A percentile compares a stretch with the other conserved stretches of the same genome.
phyloP scores from a whole-genome alignment of 37 sponge, comb jelly and placozoan genomes.

The Chondrilla cf. caribensis region DNA sequence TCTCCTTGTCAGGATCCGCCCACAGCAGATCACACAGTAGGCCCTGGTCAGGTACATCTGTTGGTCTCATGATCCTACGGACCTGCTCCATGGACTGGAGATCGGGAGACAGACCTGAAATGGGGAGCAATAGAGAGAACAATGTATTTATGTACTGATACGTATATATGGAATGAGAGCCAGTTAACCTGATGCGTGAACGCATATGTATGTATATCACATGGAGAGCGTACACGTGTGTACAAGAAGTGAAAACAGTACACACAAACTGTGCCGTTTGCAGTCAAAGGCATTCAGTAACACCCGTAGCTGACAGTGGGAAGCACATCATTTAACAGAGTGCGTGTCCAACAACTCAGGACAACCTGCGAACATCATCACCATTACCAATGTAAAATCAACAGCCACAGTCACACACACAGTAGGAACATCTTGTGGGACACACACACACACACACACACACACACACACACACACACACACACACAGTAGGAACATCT shows the following conservation, averaged over 20 bases:
- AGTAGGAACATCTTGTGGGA: too few relatives aligned
- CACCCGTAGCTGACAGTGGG: too few relatives aligned
- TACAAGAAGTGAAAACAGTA: neutral
- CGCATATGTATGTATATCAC: neutral
- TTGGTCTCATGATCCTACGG: conserved; percentile 95
- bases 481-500: too few relatives aligned
- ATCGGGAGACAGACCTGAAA: conserved; percentile 90
- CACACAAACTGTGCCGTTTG: neutral
- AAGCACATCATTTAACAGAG: too few relatives aligned
- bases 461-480: too few relatives aligned
- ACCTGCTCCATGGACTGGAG: conserved; percentile 98
- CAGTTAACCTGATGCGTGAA: neutral
- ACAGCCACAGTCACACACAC: too few relatives aligned
- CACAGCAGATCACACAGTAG: conserved; percentile 97
- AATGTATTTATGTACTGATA: neutral
- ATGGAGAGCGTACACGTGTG: neutral
- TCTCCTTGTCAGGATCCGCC: conserved; percentile 99
- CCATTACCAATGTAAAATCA: too few relatives aligned
- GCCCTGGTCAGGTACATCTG: conserved; percentile 99
- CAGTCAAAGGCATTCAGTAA: too few relatives aligned
- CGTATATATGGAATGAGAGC: neutral
- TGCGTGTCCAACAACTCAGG: too few relatives aligned
- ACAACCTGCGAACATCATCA: too few relatives aligned
- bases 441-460: too few relatives aligned
- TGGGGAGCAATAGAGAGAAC: too few relatives aligned